Evolutionary conservation across 2,888 invertebrate genomes (phyloP).

Genomic region (Buathra laborator): DNA sequence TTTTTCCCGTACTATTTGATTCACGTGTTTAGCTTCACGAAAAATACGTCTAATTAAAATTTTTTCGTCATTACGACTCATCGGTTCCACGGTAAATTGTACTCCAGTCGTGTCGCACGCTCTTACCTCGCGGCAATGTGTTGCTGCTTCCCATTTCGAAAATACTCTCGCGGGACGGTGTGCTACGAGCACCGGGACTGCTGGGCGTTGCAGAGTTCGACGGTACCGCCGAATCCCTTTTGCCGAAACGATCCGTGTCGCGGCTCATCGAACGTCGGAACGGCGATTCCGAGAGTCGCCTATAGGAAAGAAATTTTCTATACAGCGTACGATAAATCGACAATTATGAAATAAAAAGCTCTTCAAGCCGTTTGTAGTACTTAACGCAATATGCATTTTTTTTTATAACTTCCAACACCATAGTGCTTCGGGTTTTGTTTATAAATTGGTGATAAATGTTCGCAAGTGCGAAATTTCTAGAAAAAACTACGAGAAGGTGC

Average conservation of each 20-base stretch:
- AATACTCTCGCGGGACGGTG: slow-evolving; percentile 80
- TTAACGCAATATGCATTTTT: slow-evolving; percentile 19
- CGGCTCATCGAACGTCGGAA: slow-evolving; percentile 81
- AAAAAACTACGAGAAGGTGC: slow-evolving; percentile 54
- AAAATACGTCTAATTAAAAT: not conserved
- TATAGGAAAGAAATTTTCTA: slow-evolving; percentile 58
- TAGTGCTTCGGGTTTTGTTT: not conserved
- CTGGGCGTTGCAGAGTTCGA: slow-evolving; percentile 77
- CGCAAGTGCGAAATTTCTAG: slow-evolving; percentile 7
- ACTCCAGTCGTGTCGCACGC: slow-evolving; percentile 71
- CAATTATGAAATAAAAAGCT: not conserved
- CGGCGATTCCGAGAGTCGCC: slow-evolving; percentile 82
- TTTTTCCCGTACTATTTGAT: slow-evolving; percentile 6
- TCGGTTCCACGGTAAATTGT: slow-evolving; percentile 75
- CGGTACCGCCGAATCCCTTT: slow-evolving; percentile 77
- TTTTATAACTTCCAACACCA: slow-evolving; percentile 45
- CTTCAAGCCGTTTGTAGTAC: slow-evolving; percentile 14
- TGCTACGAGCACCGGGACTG: slow-evolving; percentile 77
- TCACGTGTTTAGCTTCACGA: not conserved
- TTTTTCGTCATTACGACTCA: slow-evolving; percentile 48
- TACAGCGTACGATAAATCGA: not conserved
- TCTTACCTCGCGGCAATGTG: slow-evolving; percentile 84
- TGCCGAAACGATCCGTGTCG: slow-evolving; percentile 80
- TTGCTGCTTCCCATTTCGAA: slow-evolving; percentile 82
- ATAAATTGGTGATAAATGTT: not conserved